Base-by-base conservation (phyloP, 1,140 invertebrate species). In the Hestina assimilis region DNA sequence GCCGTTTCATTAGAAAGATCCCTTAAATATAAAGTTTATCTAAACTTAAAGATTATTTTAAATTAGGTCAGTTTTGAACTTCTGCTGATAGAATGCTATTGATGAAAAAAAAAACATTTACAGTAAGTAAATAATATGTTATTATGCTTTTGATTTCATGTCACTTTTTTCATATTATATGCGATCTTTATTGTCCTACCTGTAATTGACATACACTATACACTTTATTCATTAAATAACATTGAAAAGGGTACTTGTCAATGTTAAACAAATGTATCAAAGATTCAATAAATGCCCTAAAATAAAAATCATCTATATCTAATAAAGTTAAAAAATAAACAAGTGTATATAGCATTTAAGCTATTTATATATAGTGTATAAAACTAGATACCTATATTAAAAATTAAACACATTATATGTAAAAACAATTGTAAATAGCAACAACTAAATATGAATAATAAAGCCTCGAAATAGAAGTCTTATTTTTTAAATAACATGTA, bases 341-440 rank as follows among this genome's bases (percentile, higher is more conserved):
- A 51, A 51, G 19, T 40, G 23, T 47, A 56, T 12, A 31, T 54
- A 54, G 41, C 23, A 21, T 26, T 41, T 51, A 50, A 33, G 20
- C 17, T 45, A 41, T 52, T n/a, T 14, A 12, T 38, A 40, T 31
- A 35, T 15, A 46, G 9, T 38, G n/a, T 51, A 45, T 56, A 56
- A 33, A 33, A 33, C 28, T 51, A 52, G 17, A 26, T 48, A 26
- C 47, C 51, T 43, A 58, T 31, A 35, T 15, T 43, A 43, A 63
- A 63, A 75, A 80, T 76, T 79, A 79, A 75, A 75, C 70, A 71
- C 58, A 70, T 69, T 59, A 42, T 63, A 73, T 75, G 57, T 72
- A 72, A 58, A 79, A 83, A 81, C 78, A 82, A 80, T 74, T 83
- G 76, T 81, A 83, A 83, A 83, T 83, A 86, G 75, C 74, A 83